Evolutionary conservation across 2,797 vertebrate species (phyloP).

Genomic region (Lates japonicus): DNA sequence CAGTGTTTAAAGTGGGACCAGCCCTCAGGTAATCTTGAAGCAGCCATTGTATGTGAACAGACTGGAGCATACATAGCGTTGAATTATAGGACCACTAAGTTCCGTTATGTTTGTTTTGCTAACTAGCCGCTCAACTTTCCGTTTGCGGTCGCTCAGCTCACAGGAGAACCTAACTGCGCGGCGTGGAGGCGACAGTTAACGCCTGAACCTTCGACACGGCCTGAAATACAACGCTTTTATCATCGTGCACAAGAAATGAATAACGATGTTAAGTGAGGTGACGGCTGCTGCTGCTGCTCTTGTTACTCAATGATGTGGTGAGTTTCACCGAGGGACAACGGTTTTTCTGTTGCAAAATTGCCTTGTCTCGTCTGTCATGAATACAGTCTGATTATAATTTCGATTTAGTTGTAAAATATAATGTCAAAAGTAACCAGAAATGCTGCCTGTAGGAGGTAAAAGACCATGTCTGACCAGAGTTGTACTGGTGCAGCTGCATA

Average conservation of each 20-base stretch:
- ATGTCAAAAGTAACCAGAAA: neutral
- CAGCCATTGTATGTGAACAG: neutral
- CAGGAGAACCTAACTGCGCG: neutral
- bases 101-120: constrained; percentile 64
- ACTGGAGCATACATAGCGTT: neutral
- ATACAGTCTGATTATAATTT: too few species aligned
- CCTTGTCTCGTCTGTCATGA: neutral
- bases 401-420: neutral
- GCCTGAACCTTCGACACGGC: neutral
- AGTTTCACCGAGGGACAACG: neutral
- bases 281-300: neutral
- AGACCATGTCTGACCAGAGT: neutral
- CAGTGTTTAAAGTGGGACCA: neutral
- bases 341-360: neutral
- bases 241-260: neutral
- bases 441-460: too few species aligned
- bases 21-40: neutral
- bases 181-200: neutral
- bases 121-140: neutral
- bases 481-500: neutral
- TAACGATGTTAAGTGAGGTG: neutral
- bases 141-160: neutral
- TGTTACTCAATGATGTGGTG: neutral
- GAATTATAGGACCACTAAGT: constrained; percentile 17
- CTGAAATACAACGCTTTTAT: neutral